Evolutionary conservation across 2,888 invertebrate species (phyloP).

Genomic region (Synanthedon andrenaeformis): DNA sequence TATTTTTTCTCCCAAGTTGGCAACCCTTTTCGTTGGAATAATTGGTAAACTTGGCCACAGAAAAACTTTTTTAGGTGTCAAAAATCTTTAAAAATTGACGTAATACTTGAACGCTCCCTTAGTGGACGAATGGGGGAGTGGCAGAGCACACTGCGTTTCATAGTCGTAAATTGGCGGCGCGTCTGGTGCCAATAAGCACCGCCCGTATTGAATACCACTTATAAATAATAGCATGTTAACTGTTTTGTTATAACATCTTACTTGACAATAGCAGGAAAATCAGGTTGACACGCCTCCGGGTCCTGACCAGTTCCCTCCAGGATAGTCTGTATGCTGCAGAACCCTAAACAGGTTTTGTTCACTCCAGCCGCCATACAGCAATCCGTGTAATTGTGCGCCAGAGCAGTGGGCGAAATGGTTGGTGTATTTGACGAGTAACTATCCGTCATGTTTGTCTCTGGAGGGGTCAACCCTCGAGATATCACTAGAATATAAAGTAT

Average conservation of each 20-base stretch:
- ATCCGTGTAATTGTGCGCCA: slow-evolving; percentile 83
- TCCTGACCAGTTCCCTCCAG: slow-evolving; percentile 83
- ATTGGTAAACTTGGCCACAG: too few relatives aligned
- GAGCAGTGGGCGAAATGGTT: slow-evolving; percentile 42
- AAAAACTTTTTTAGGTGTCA: too few relatives aligned
- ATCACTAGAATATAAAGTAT: slow-evolving; percentile 56
- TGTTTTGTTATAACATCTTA: slow-evolving; percentile 18
- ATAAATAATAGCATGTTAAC: too few relatives aligned
- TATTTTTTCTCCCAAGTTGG: too few relatives aligned
- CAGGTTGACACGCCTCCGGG: slow-evolving; percentile 83
- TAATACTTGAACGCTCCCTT: too few relatives aligned
- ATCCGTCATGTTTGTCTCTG: slow-evolving; percentile 64
- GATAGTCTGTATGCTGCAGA: slow-evolving; percentile 85
- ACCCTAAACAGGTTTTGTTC: slow-evolving; percentile 79
- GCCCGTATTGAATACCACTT: too few relatives aligned
- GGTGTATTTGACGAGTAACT: slow-evolving; percentile 52
- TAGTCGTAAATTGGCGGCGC: too few relatives aligned
- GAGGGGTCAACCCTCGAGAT: slow-evolving; percentile 73
- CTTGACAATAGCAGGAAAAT: slow-evolving; percentile 83
- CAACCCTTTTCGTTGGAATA: too few relatives aligned
- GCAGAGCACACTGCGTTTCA: too few relatives aligned
- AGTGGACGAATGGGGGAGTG: too few relatives aligned
- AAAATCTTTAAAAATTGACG: too few relatives aligned
- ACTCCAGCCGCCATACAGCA: slow-evolving; percentile 81
- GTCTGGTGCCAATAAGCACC: too few relatives aligned